These are phyloP conservation scores for Siniperca knerii DNA, from an alignment of 2,113 vertebrate species.

Conservation along the genomic window DNA sequence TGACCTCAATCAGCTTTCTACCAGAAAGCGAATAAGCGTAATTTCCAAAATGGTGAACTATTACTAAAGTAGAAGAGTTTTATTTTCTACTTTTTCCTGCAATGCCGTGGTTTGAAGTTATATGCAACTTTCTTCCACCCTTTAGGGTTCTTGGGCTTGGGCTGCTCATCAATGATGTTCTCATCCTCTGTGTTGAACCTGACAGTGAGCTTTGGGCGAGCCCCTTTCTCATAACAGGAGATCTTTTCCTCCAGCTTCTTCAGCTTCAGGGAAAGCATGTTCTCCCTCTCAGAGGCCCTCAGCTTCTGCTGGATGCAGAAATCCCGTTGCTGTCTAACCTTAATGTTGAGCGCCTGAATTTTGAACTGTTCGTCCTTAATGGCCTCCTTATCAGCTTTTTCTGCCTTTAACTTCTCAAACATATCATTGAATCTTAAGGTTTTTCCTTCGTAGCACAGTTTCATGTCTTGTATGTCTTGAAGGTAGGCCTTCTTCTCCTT, in stretches of 20 bases:
- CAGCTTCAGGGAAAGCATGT: not conserved
- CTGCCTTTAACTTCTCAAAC: not conserved
- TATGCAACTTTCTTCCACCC: not conserved
- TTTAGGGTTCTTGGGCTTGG: not conserved
- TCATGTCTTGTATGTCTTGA: not conserved
- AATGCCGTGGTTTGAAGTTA: not conserved
- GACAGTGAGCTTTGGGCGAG: not conserved
- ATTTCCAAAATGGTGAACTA: not conserved
- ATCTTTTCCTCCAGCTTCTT: not conserved
- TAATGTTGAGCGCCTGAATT: not conserved
- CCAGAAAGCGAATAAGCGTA: too few species aligned
- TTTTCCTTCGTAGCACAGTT: not conserved
- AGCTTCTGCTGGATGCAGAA: not conserved
- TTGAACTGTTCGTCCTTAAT: not conserved
- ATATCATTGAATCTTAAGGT: not conserved
- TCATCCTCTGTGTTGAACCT: not conserved
- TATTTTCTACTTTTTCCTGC: not conserved
- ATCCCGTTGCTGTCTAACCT: not conserved
- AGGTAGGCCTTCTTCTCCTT: not conserved
- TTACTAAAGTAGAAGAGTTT: not conserved
- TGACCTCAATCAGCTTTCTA: too few species aligned
- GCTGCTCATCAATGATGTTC: not conserved
- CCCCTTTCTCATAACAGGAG: not conserved
- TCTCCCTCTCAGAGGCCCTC: not conserved
- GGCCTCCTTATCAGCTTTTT: not conserved